These are phyloP conservation scores for Gasterosteus nipponicus DNA, from an alignment of 2,113 vertebrate genomes.

Conservation along the genomic window DNA sequence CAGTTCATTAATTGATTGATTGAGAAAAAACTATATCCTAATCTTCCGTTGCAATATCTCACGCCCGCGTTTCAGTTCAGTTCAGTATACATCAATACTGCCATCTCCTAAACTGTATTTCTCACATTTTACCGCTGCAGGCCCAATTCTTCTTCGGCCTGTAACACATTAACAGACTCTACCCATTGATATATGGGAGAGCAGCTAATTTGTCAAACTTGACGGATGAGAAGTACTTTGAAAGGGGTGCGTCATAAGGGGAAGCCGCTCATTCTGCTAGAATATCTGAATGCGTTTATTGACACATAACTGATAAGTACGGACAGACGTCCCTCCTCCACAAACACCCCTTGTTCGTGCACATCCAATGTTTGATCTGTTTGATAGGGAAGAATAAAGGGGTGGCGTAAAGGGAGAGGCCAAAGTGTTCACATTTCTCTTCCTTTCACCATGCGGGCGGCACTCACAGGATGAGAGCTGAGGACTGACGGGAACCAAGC, in stretches of 20 bases:
- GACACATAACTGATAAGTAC: constrained; percentile 45
- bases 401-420: not conserved
- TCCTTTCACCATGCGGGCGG: not conserved
- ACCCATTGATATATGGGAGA: not conserved
- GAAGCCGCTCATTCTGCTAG: not conserved
- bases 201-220: constrained; percentile 6
- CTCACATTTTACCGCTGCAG: not conserved
- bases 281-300: not conserved
- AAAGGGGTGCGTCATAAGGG: not conserved
- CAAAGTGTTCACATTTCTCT: not conserved
- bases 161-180: constrained; percentile 35
- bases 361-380: not conserved
- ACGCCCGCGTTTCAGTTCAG: not conserved
- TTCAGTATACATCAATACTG: not conserved
- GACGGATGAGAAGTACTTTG: not conserved
- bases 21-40: not conserved
- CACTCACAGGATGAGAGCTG: not conserved
- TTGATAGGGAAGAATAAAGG: not conserved
- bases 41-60: not conserved
- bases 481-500: not conserved
- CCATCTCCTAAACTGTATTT: not conserved
- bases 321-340: not conserved
- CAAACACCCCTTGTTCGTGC: not conserved
- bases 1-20: not conserved
- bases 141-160: not conserved